Conservation (phyloP, 1,140 invertebrate species). For the Thaumetopoea pityocampa region DNA sequence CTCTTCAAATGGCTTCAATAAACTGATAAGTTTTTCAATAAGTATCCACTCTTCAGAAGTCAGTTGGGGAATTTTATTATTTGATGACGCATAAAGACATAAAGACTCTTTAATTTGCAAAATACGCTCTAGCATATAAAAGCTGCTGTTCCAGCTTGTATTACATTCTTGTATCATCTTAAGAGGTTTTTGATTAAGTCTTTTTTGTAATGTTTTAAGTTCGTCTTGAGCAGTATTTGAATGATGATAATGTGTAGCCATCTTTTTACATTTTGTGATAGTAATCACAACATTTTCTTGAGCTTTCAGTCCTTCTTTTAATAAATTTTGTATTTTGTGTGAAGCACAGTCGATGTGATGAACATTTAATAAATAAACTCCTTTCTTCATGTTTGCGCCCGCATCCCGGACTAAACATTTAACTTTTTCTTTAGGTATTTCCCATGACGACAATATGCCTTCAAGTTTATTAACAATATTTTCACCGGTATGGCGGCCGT, state of each 20-base stretch:
- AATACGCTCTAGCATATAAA: slow-evolving; percentile 34
- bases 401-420: slow-evolving; percentile 31
- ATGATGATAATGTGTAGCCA: slow-evolving; percentile 29
- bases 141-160: slow-evolving; percentile 54
- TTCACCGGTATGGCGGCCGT: slow-evolving; percentile 25
- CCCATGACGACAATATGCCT: slow-evolving; percentile 30
- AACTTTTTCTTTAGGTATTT: slow-evolving; percentile 32
- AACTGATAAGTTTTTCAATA: slow-evolving; percentile 26
- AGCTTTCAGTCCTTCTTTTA: slow-evolving; percentile 10
- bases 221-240: slow-evolving; percentile 31
- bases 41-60: slow-evolving; percentile 31
- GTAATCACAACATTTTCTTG: slow-evolving; percentile 3
- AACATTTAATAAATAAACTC: slow-evolving; percentile 16
- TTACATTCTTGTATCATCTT: slow-evolving; percentile 37
- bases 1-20: slow-evolving; percentile 33
- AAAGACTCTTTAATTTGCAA: slow-evolving; percentile 33
- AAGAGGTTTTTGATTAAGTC: slow-evolving; percentile 34
- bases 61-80: slow-evolving; percentile 18
- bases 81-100: slow-evolving; percentile 12
- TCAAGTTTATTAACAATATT: slow-evolving; percentile 25
- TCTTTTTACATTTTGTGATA: slow-evolving; percentile 26
- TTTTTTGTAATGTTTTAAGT: slow-evolving; percentile 30
- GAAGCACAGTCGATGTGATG: slow-evolving; percentile 19
- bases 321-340: slow-evolving; percentile 19
- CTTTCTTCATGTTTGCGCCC: slow-evolving; percentile 34